Percentiles rank a stretch among this genome's conserved stretches.
Evolutionary conservation across 2,113 vertebrate genomes (phyloP).

Genomic region (Anas platyrhynchos): DNA sequence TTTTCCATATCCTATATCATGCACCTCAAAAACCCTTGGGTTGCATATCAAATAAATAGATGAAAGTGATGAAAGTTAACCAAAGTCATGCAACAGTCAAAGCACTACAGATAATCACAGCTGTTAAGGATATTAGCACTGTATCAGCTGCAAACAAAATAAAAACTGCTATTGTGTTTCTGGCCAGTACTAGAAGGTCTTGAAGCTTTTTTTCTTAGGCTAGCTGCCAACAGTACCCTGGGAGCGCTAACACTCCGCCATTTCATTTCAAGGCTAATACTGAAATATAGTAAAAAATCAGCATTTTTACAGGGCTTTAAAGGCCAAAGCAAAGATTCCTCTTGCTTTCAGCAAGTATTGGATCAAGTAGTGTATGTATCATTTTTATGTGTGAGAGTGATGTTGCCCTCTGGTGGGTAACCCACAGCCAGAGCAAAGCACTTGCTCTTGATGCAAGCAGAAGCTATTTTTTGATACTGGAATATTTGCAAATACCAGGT

Average conservation of each 20-base stretch:
- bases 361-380: not conserved
- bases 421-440: not conserved
- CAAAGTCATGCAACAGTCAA: not conserved
- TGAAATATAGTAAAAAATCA: not conserved
- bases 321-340: not conserved
- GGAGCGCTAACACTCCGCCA: not conserved
- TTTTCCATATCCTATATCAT: not conserved
- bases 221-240: not conserved
- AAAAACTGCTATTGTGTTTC: not conserved
- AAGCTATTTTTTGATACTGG: not conserved
- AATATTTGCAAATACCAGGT: not conserved
- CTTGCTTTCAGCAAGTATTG: not conserved
- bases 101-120: not conserved
- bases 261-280: conserved; percentile 38
- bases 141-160: not conserved
- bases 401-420: conserved; percentile 57
- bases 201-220: not conserved
- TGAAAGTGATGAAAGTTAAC: not conserved
- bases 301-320: not conserved
- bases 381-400: not conserved
- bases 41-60: not conserved
- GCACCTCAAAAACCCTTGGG: not conserved
- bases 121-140: not conserved
- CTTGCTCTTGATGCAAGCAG: not conserved
- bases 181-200: not conserved